A percentile compares a stretch with the other conserved stretches of the same genome.
Evolutionary conservation across 2,888 invertebrate species (phyloP).

Genomic region (Ennomos erosarius): DNA sequence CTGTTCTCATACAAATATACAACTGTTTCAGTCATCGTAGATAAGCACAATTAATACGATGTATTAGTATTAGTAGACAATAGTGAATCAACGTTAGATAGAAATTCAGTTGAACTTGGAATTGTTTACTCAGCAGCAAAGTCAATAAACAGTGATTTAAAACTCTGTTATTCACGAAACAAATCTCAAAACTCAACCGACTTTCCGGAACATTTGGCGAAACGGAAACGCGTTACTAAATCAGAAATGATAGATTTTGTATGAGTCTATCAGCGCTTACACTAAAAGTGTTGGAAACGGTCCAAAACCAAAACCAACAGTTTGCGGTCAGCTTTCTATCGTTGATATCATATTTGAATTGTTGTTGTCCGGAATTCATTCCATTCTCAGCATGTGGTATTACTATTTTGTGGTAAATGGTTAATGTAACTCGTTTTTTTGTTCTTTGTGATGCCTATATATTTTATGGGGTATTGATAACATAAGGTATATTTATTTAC

Average conservation of each 20-base stretch:
- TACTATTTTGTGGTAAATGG: neutral
- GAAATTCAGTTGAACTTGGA: too few species aligned
- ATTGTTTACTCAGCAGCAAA: too few species aligned
- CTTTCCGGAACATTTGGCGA: constrained; percentile 36
- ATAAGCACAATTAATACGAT: neutral
- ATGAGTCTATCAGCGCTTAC: constrained; percentile 46
- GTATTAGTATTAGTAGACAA: neutral
- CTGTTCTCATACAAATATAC: too few species aligned
- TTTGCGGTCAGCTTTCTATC: constrained; percentile 48
- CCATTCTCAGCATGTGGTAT: constrained; percentile 5
- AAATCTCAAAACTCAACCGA: constrained; percentile 21
- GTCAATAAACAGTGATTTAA: neutral
- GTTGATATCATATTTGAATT: constrained; percentile 48
- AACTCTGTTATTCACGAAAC: neutral
- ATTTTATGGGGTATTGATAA: too few species aligned
- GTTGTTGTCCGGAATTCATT: constrained; percentile 27
- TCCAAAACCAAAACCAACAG: constrained; percentile 46
- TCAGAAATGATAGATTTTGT: constrained; percentile 49
- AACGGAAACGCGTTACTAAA: constrained; percentile 39
- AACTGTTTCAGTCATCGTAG: too few species aligned
- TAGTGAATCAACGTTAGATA: too few species aligned
- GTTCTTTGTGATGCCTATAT: too few species aligned
- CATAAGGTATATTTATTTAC: too few species aligned
- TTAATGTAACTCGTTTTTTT: neutral
- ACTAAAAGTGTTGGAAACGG: constrained; percentile 48